Percentiles rank a stretch among this genome's conserved stretches.
These are phyloP conservation scores for Caenorhabditis imperialis DNA, from an alignment of 2,888 invertebrate species.

Conservation along the genomic window DNA sequence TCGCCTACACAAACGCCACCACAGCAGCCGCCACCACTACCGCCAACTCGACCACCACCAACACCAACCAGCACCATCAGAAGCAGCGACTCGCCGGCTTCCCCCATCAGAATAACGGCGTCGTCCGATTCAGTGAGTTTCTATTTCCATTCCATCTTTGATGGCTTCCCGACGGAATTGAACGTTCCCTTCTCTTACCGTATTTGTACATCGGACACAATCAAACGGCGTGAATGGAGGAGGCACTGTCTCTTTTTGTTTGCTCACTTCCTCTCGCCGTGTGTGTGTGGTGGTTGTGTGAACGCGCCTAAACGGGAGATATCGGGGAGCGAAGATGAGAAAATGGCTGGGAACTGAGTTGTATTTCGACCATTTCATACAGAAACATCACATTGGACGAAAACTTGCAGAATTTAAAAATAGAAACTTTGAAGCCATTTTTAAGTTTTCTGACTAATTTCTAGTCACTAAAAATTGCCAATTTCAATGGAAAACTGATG, in stretches of 20 bases:
- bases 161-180: constrained; percentile 4
- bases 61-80: constrained; percentile 3
- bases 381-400: no score
- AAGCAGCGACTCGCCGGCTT: constrained; percentile 12
- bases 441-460: no score
- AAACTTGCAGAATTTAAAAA: no score
- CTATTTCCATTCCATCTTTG: not conserved
- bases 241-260: constrained; percentile 13
- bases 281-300: no score
- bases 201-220: constrained; percentile 35
- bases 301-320: constrained; percentile 11
- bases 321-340: constrained; percentile 2
- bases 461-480: no score
- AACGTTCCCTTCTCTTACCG: not conserved
- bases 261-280: constrained; percentile 22
- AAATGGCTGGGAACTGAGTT: not conserved
- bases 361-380: no score
- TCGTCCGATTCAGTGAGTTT: constrained; percentile 48
- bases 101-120: constrained; percentile 19
- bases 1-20: constrained; percentile 34
- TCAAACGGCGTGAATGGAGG: constrained; percentile 35
- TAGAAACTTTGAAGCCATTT: no score
- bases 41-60: not conserved
- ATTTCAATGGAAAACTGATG: no score
- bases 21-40: not conserved